A percentile compares a stretch with the other conserved stretches of the same genome.
Evolutionary conservation across 1,140 invertebrate genomes (phyloP).

Genomic region (Probaryconus sp.): DNA sequence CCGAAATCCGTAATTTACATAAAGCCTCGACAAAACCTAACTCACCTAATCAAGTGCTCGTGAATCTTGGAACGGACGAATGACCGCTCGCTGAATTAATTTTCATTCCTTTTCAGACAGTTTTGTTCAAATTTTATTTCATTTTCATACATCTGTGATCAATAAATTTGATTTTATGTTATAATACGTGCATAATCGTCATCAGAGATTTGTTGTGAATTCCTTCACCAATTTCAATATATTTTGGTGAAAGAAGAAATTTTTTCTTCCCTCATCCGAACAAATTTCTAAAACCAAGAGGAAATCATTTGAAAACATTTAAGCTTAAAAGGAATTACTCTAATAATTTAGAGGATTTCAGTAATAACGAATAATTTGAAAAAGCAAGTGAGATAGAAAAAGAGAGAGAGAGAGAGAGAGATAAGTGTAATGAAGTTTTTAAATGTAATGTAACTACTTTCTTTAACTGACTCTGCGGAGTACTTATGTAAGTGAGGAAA

Average conservation of each 20-base stretch:
- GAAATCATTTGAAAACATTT: too few relatives aligned
- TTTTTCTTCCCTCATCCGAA: too few relatives aligned
- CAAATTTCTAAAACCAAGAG: too few relatives aligned
- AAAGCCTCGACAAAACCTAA: slow-evolving; percentile 4
- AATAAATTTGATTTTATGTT: not conserved
- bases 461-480: not conserved
- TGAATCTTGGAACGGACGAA: not conserved
- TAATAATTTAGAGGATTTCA: too few relatives aligned
- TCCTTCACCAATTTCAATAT: not conserved
- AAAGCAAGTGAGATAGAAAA: too few relatives aligned
- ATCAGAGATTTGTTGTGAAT: too few relatives aligned
- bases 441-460: too few relatives aligned
- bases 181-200: not conserved
- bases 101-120: not conserved
- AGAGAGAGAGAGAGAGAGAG: too few relatives aligned
- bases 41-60: not conserved
- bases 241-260: not conserved
- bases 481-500: slow-evolving; percentile 1
- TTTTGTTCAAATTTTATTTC: not conserved
- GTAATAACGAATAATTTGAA: too few relatives aligned
- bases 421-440: too few relatives aligned
- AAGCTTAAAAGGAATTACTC: too few relatives aligned
- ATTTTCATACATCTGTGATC: not conserved
- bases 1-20: slow-evolving; percentile 30
- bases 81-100: too few relatives aligned